Evolutionary conservation across 2,888 invertebrate species (phyloP).

Genomic region (Synergus itoensis): DNA sequence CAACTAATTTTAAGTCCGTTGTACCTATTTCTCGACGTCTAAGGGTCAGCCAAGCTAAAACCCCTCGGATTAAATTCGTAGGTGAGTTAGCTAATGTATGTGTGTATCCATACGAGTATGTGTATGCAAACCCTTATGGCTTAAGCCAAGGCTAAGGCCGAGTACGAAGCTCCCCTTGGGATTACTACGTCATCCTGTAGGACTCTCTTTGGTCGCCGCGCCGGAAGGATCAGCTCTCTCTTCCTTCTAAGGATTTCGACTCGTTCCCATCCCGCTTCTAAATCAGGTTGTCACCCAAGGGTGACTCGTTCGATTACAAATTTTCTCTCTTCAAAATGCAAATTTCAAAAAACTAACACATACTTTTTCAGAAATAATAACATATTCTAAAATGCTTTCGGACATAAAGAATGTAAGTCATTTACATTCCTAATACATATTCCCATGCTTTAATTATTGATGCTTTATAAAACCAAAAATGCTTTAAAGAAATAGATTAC

Average conservation of each 20-base stretch:
- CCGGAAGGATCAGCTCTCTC: conserved; percentile 68
- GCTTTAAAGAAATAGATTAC: too few species aligned
- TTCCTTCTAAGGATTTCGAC: conserved; percentile 69
- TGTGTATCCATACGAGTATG: conserved; percentile 55
- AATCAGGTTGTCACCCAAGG: conserved; percentile 66
- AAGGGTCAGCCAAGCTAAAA: conserved; percentile 57
- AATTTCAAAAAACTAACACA: not conserved
- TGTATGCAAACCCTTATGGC: conserved; percentile 75
- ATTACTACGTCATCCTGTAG: conserved; percentile 75
- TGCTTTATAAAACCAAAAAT: not conserved
- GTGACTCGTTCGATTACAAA: conserved; percentile 55
- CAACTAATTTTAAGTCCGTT: conserved; percentile 52
- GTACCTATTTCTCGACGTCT: conserved; percentile 51
- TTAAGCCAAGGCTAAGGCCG: conserved; percentile 75
- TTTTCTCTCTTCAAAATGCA: conserved; percentile 41
- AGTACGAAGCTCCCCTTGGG: conserved; percentile 71
- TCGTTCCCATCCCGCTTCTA: conserved; percentile 60
- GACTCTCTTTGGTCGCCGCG: conserved; percentile 66
- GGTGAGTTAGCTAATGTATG: conserved; percentile 52
- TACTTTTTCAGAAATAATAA: not conserved
- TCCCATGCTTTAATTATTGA: not conserved
- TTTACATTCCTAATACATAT: not conserved
- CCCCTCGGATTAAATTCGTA: conserved; percentile 59
- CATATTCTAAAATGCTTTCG: not conserved
- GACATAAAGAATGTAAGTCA: not conserved